Conservation (phyloP, 2,113 vertebrate species). For the Psittacula cyanocephala region DNA sequence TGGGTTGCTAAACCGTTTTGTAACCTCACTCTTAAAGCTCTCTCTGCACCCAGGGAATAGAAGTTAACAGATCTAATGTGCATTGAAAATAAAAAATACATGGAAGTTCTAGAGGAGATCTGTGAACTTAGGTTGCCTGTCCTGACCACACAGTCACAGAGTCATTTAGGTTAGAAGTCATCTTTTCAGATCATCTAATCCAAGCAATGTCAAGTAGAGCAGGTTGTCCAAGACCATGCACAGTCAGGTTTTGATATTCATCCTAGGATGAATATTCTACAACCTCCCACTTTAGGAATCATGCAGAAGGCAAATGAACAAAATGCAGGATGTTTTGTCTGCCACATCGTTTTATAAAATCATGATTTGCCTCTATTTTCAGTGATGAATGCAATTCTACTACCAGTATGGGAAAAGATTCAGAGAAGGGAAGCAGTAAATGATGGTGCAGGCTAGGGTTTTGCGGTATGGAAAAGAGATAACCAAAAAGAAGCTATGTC, state of each 20-base stretch:
- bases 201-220: fast-evolving
- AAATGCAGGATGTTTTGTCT: not conserved
- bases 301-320: not conserved
- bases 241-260: not conserved
- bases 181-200: not conserved
- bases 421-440: not conserved
- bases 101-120: not conserved
- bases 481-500: not conserved
- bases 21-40: not conserved
- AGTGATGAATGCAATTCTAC: not conserved
- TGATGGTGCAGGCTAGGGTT: not conserved
- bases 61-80: not conserved
- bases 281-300: not conserved
- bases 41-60: not conserved
- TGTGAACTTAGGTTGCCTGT: not conserved
- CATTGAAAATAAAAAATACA: not conserved
- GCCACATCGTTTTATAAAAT: not conserved
- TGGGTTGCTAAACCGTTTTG: not conserved
- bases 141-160: not conserved
- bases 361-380: not conserved
- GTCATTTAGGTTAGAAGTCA: not conserved
- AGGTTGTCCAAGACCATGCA: not conserved
- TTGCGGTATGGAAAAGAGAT: not conserved
- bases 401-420: not conserved
- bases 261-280: not conserved